A percentile compares a stretch with the other conserved stretches of the same genome.
phyloP scores from a whole-genome alignment of 2,888 invertebrate genomes.

The Caenorhabditis sp. region DNA sequence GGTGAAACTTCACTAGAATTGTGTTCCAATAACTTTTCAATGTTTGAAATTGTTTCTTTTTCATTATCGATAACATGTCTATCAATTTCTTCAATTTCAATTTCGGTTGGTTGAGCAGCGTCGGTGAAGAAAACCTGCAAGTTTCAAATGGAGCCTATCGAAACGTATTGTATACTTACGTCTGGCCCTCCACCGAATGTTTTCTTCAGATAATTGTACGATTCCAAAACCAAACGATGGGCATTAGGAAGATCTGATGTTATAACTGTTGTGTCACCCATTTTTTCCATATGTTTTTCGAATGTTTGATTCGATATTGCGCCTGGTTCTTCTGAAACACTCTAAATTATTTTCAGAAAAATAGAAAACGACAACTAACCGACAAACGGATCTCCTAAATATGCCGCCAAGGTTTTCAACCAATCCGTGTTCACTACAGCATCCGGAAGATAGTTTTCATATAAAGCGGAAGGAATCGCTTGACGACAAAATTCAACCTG shows the following conservation, averaged over 20 bases:
- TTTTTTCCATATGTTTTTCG: too few relatives aligned
- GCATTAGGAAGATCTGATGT: too few relatives aligned
- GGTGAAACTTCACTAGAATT: too few relatives aligned
- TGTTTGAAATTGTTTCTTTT: neutral
- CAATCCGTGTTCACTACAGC: slow-evolving; percentile 19
- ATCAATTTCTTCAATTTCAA: neutral
- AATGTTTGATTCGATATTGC: slow-evolving; percentile 4
- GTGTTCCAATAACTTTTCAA: neutral
- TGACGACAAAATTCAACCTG: neutral
- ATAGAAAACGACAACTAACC: neutral
- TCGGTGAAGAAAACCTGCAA: neutral
- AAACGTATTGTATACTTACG: slow-evolving; percentile 26
- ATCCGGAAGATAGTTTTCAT: slow-evolving; percentile 13
- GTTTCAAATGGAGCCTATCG: neutral
- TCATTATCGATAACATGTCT: neutral
- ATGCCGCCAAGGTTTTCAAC: slow-evolving; percentile 17
- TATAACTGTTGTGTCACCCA: too few relatives aligned
- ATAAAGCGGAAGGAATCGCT: neutral
- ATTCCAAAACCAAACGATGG: too few relatives aligned
- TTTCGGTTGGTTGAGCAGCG: neutral
- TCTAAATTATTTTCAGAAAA: neutral
- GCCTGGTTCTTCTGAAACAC: slow-evolving; percentile 34
- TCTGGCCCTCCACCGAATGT: slow-evolving; percentile 73
- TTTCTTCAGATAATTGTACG: too few relatives aligned
- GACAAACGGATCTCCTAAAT: slow-evolving; percentile 14